phyloP scores from a whole-genome alignment of 2,113 vertebrate species.

The Ramphastos sulfuratus region DNA sequence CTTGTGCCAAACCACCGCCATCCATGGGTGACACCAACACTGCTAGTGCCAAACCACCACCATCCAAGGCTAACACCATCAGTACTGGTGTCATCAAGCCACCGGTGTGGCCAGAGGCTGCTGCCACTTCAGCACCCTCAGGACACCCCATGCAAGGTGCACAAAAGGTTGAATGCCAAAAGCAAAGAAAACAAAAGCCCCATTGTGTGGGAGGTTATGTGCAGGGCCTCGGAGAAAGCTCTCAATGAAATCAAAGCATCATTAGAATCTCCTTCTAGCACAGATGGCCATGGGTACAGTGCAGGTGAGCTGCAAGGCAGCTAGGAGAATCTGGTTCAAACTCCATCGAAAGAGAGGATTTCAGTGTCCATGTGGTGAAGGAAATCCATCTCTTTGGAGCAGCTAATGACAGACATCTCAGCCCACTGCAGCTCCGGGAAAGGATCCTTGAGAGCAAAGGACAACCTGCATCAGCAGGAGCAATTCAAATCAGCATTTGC shows the following conservation, averaged over 20 bases:
- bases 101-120: background rate
- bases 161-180: background rate
- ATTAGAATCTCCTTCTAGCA: background rate
- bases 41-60: background rate
- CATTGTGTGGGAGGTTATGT: background rate
- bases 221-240: background rate
- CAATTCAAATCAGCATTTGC: background rate
- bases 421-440: accelerated
- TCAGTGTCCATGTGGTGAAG: background rate
- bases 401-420: background rate
- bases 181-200: background rate
- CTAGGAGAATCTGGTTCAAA: background rate
- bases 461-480: background rate
- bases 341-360: background rate
- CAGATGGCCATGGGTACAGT: accelerated
- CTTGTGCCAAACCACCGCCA: background rate
- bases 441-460: background rate
- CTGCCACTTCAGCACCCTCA: background rate
- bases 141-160: background rate
- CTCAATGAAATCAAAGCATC: background rate
- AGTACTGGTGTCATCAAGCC: background rate
- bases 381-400: accelerated
- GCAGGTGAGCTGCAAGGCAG: background rate
- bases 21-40: background rate
- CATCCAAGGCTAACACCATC: background rate